Evolutionary conservation across 37 sponge, comb jelly and placozoan genomes (phyloP), one percentile per base, ranked within the genome.

Genomic region (Petrosia ficiformis): DNA sequence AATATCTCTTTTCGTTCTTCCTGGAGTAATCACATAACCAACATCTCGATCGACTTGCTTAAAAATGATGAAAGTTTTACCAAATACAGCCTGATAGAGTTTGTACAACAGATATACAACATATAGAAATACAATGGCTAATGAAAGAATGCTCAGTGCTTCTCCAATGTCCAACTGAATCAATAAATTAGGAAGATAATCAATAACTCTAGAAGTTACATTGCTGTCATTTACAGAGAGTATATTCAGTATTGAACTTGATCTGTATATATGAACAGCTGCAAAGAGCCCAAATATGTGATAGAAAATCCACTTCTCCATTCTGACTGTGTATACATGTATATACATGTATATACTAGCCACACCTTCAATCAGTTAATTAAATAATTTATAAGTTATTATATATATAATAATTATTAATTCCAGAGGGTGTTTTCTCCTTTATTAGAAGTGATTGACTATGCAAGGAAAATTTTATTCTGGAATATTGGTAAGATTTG

Each of bases 1-100:
- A 5, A 64, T 29, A 44, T 69, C 39, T 57, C 44, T 79, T 71
- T 69, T 54, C 0, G 56, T 57, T 28, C 58, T 29, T 3, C 65
- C 80, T 22, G 40, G 8, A 11, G 48, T 79, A n/a, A 58, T n/a
- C 25, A 34, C 8, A 61, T 79, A 69, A 5, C 80, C 80, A 19
- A 79, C 28, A 42, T 79, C 80, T 69, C 80, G 14, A n/a, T 61
- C 63, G 5, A 22, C 28, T 29, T 5, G 22, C 22, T 61, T 61
- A 29, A 26, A 61, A 29, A 61, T 29, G n/a, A 61, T 61, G 22
- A n/a, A 24, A n/a, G 28, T 8, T 26, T 5, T 11, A 6, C 63
- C 63, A 22, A 61, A 8, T 24, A 61, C 5, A 11, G 28, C 28
- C 5, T 61, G 63, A 22, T 61, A 61, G 63, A n/a, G 28, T 22